Evolutionary conservation across 2,797 vertebrate species (phyloP).

Genomic region (Pelobates cultripes): DNA sequence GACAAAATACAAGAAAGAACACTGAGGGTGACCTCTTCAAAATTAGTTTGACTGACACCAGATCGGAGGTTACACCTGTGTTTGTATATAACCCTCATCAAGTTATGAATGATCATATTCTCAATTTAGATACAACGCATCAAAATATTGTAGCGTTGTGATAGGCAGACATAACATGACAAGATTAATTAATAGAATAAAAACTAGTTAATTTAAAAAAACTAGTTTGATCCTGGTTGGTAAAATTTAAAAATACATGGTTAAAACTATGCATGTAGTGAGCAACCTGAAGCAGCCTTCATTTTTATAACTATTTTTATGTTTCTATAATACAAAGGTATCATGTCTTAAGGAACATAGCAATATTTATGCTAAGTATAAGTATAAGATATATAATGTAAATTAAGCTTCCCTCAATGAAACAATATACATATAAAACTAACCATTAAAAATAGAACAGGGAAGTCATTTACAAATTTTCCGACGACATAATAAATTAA

Average conservation of each 20-base stretch:
- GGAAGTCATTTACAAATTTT: constrained; percentile 79
- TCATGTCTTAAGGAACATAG: constrained; percentile 29
- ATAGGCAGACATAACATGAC: too few species aligned
- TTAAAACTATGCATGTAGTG: too few species aligned
- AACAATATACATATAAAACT: constrained; percentile 76
- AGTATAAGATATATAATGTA: constrained; percentile 63
- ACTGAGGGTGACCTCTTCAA: not conserved
- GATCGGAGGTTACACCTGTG: too few species aligned
- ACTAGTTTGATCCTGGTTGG: too few species aligned
- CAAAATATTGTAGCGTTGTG: too few species aligned
- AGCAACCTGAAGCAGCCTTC: not conserved
- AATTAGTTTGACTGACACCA: too few species aligned
- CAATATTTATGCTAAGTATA: constrained; percentile 68
- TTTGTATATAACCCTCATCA: too few species aligned
- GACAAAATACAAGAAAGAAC: not conserved
- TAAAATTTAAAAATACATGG: too few species aligned
- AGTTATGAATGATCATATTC: too few species aligned
- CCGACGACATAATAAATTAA: constrained; percentile 81
- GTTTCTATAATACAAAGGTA: constrained; percentile 6
- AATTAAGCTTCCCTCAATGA: constrained; percentile 76
- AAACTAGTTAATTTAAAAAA: too few species aligned
- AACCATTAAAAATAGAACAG: constrained; percentile 77
- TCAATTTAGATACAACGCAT: too few species aligned
- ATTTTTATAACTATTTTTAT: not conserved
- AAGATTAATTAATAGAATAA: too few species aligned